Conservation (phyloP, 2,113 vertebrate genomes). For the Cyprinodon tularosa region DNA sequence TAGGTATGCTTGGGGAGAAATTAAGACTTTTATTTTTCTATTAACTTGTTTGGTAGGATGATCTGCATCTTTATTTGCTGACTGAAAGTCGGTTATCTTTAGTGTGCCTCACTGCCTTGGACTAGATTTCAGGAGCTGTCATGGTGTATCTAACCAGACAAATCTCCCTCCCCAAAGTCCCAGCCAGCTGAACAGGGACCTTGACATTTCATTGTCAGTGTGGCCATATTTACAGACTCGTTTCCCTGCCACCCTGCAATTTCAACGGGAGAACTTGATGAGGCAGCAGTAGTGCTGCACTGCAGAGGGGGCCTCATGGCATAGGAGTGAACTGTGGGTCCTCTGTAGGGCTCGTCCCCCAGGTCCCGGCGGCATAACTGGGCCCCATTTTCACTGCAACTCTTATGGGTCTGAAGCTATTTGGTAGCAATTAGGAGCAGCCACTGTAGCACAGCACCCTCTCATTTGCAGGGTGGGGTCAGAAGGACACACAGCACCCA, state of each 20-base stretch:
- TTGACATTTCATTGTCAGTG: conserved; percentile 76
- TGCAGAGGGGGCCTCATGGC: conserved; percentile 55
- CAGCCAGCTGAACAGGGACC: conserved; percentile 63
- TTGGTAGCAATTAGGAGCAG: conserved; percentile 80
- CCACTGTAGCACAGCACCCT: conserved; percentile 76
- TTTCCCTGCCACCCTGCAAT: conserved; percentile 78
- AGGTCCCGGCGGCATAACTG: conserved; percentile 50
- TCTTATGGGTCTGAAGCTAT: conserved; percentile 72
- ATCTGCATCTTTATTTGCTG: background rate
- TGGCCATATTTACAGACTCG: conserved; percentile 73
- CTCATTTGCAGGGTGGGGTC: conserved; percentile 83
- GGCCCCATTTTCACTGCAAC: conserved; percentile 52
- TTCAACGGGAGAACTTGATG: conserved; percentile 75
- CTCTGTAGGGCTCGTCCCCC: conserved; percentile 68
- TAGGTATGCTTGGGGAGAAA: background rate
- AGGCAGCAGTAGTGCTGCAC: conserved; percentile 73
- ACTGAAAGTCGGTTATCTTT: conserved; percentile 29
- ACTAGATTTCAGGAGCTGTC: conserved; percentile 61
- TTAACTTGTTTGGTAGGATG: conserved; percentile 12
- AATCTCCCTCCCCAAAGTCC: conserved; percentile 63
- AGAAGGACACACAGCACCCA: conserved; percentile 72
- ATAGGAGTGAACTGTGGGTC: conserved; percentile 69
- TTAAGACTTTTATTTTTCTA: background rate
- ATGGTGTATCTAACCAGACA: conserved; percentile 68
- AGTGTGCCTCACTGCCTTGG: conserved; percentile 30